Percentiles rank a stretch among this genome's conserved stretches.
Evolutionary conservation across 23 tunicate species (phyloP).

Genomic region (Styela plicata): DNA sequence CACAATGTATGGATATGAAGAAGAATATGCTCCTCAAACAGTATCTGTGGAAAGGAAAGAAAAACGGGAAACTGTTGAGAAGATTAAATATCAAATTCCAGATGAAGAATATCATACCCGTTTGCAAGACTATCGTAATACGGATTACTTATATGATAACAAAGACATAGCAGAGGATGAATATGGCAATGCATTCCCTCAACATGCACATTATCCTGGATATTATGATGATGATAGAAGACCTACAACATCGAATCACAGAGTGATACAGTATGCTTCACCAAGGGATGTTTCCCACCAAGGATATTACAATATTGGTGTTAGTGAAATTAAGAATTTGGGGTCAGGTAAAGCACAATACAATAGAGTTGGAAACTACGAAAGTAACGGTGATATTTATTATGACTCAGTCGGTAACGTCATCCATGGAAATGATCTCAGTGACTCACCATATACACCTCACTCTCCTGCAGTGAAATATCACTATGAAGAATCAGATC

Average conservation of each 20-base stretch:
- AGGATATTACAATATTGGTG: too few relatives aligned
- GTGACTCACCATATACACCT: neutral
- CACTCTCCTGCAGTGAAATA: neutral
- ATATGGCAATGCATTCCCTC: too few relatives aligned
- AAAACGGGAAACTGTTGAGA: neutral
- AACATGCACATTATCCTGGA: too few relatives aligned
- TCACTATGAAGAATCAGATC: neutral
- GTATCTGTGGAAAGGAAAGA: slow-evolving; percentile 1
- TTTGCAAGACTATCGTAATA: neutral
- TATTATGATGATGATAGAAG: too few relatives aligned
- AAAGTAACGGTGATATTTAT: neutral
- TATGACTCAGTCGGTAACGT: neutral
- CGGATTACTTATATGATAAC: neutral
- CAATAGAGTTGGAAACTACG: neutral
- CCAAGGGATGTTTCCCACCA: too few relatives aligned
- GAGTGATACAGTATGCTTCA: too few relatives aligned
- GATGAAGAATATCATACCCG: neutral
- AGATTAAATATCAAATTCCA: slow-evolving; percentile 1
- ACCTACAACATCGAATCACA: too few relatives aligned
- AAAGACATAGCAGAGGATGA: too few relatives aligned
- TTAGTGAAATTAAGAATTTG: too few relatives aligned
- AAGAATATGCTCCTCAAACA: neutral
- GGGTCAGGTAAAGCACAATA: too few relatives aligned
- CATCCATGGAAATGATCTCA: neutral
- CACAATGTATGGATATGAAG: neutral